phyloP scores from a whole-genome alignment of 2,797 vertebrate species.

The Distichodus sexfasciatus region DNA sequence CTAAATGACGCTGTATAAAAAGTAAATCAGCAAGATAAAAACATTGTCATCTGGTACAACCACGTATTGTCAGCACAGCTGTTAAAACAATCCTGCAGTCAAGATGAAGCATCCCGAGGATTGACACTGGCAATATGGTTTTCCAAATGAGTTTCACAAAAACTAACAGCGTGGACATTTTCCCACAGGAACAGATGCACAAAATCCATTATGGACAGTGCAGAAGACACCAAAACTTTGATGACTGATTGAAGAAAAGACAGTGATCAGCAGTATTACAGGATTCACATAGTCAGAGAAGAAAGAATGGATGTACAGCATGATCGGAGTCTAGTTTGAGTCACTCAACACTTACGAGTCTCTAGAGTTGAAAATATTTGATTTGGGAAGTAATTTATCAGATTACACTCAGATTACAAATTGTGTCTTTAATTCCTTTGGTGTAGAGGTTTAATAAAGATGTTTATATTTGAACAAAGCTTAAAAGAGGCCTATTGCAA shows the following conservation, averaged over 20 bases:
- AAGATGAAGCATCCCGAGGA: constrained; percentile 12
- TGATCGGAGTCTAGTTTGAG: too few relatives aligned
- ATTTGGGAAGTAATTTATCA: too few relatives aligned
- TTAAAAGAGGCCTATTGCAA: not conserved
- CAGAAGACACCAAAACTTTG: not conserved
- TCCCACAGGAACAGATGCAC: not conserved
- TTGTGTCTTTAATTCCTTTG: too few relatives aligned
- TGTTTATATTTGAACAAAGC: too few relatives aligned
- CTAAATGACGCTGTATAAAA: not conserved
- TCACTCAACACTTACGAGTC: too few relatives aligned
- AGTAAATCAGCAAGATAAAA: not conserved
- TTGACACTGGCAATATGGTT: not conserved
- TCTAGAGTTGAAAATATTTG: too few relatives aligned
- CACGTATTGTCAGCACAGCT: constrained; percentile 11
- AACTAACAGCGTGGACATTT: not conserved
- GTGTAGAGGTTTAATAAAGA: too few relatives aligned
- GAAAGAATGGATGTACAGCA: not conserved
- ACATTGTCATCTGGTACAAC: not conserved
- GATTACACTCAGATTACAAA: too few relatives aligned
- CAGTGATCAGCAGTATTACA: not conserved
- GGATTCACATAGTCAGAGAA: not conserved
- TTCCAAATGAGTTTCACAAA: not conserved
- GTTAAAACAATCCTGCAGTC: not conserved
- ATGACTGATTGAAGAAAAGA: not conserved
- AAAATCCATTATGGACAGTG: not conserved